Base-by-base conservation (phyloP, 2,888 invertebrate genomes). In the Ypsolopha scabrella region DNA sequence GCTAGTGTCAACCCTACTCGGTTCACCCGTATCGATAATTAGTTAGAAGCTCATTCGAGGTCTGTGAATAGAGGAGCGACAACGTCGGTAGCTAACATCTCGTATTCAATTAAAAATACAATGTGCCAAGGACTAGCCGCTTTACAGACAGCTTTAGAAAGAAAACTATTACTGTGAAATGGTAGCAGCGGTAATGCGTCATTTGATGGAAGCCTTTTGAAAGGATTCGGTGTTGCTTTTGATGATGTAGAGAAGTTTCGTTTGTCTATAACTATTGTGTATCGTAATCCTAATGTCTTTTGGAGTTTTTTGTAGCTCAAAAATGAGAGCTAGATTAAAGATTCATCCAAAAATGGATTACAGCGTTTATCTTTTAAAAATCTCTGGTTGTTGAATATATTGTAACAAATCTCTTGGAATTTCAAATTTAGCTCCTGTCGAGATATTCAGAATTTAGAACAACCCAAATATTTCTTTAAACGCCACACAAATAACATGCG, bases 81-180 rank as follows among this genome's bases (percentile, higher is more conserved):
- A 68, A 70, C 67, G 68, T 67, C 77, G 63, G 80, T 77, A 76
- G 77, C 78, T 60, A 64, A 48, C 48, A 34, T 41, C 39, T 41
- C 64, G 67, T 69, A 78, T 77, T 80, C 75, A 79, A 75, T 77
- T 77, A 72, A 73, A 71, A 75, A 65, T 63, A 76, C 75, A 75
- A 75, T 72, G 59, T 63, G 50, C 53, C 51, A 53, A 53, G 46
- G 8, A 37, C 47, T 47, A 14, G 37, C 36, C 36, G 36, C 35
- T 36, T 41, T 14, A 24, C 43, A 46, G 34, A 13, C 13, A 14
- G 36, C 36, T 6, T 41, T 39, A 34, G 11, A 49, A 49, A 41
- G 41, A 49, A 39, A 41, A 41, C 33, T 41, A 39, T 33, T 33
- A 41, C 49, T 46, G 46, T 46, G 33, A 39, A 41, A n/a, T 11